These are phyloP conservation scores for human (Homo sapiens) DNA, from an alignment of 2,113 vertebrate genomes.

Conservation along the genomic window GRCh38 chr3:55843001-55843500, in stretches of 20 bases:
- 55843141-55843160: background rate
- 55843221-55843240: background rate
- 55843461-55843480: background rate
- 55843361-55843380: background rate
- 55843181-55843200: background rate
- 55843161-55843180: background rate
- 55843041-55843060: background rate
- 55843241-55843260: background rate
- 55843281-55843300: background rate
- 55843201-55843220: background rate
- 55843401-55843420: background rate
- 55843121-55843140: background rate
- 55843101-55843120: background rate
- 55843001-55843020: background rate
- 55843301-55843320: background rate
- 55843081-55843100: background rate
- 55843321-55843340: background rate
- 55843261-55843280: background rate
- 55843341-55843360: background rate
- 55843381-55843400: background rate
- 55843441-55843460: background rate
- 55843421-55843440: constrained; percentile 6
- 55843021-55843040: background rate
- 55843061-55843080: background rate
- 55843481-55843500: background rate